Base-by-base conservation (phyloP, 2,113 vertebrate species). In the Anser brachyrhynchus region DNA sequence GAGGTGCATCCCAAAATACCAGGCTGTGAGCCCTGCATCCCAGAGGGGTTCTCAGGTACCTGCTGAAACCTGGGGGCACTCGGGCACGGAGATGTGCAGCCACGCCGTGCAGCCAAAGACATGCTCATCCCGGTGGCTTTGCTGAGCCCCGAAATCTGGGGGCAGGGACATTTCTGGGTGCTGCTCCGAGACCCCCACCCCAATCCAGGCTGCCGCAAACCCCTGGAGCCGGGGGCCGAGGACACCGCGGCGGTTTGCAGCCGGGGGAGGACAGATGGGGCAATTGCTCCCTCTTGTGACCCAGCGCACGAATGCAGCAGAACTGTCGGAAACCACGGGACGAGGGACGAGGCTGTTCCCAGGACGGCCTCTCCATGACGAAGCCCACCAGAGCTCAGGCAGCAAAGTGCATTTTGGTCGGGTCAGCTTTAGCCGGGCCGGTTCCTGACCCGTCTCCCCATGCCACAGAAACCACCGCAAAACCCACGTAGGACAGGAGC, bases 241-340 rank as follows among this genome's bases (percentile, higher is more conserved):
- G 49, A 9, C 6, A 12, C 6, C 3, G 10, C 2, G 8, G 54
- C 3, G 29, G 13, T 7, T 14, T 8, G 11, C 52, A 12, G 61
- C 6, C 17, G 1, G 71, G 21, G 61, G 41, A 22, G 0, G 46
- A 96, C 83, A 51, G 51, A 51, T 8, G 17, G 87, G 73, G 9
- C 93, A 95, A 87, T 62, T 81, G 90, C 91, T 83, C 97, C 95
- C 94, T 92, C 97, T 96, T 95, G 96, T 93, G 97, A 58, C 59
- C 4, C 8, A n/a, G 5, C 1, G 65, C 11, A 72, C 52, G 44
- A 92, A 4, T 89, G 91, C 95, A 95, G 80, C 35, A 1, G 1
- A 26, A 7, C 22, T 9, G 33, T 3, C 9, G 52, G 85, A 33
- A 64, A 6, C 0, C 52, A 3, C 1, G 78, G 39, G 13, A 35